phyloP scores from a whole-genome alignment of 2,113 vertebrate species.

The Steatornis caripensis region DNA sequence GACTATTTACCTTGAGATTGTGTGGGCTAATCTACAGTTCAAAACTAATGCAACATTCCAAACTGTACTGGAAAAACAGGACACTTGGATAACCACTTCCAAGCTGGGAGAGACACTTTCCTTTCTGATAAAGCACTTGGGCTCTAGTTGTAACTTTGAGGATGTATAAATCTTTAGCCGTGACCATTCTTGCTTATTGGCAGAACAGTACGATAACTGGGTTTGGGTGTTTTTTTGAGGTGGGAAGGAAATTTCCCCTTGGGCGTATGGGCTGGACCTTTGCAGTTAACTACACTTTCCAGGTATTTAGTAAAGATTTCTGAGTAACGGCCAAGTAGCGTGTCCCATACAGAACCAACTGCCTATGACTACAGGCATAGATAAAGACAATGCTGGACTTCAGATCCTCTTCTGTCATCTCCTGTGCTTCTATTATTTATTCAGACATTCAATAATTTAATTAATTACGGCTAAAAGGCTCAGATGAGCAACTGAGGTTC shows the following conservation, averaged over 20 bases:
- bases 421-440: neutral
- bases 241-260: neutral
- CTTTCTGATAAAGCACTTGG: constrained; percentile 33
- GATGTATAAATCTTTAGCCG: neutral
- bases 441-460: neutral
- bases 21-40: neutral
- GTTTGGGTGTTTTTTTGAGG: neutral
- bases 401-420: neutral
- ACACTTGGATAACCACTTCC: constrained; percentile 20
- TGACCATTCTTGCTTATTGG: neutral
- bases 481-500: neutral
- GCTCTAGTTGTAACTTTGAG: neutral
- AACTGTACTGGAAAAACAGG: constrained; percentile 27
- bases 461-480: neutral
- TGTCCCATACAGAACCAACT: neutral
- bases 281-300: neutral
- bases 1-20: constrained; percentile 20
- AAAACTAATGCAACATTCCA: constrained; percentile 17
- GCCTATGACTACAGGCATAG: neutral
- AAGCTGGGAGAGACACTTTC: neutral
- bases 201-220: neutral
- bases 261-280: neutral
- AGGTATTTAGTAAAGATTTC: neutral
- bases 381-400: neutral
- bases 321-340: neutral